A percentile compares a stretch with the other conserved stretches of the same genome.
phyloP scores from a whole-genome alignment of 2,888 invertebrate species.

The Oscheius sp. region DNA sequence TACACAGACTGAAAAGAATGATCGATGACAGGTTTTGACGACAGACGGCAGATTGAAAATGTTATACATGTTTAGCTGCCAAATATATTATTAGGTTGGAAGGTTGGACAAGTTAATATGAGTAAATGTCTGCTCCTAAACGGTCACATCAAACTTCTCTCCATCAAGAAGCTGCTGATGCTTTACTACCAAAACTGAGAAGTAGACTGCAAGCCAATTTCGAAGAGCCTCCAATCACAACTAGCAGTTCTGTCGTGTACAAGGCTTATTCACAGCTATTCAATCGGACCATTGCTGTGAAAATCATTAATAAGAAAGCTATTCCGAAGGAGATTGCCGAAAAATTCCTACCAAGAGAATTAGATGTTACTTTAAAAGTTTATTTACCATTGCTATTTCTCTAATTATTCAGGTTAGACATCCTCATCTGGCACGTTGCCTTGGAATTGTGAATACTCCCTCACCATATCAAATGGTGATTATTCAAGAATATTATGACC shows the following conservation, averaged over 20 bases:
- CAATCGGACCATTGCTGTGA: conserved; percentile 46
- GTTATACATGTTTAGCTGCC: too few species aligned
- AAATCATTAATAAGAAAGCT: conserved; percentile 56
- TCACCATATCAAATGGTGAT: conserved; percentile 50
- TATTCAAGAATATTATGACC: conserved; percentile 54
- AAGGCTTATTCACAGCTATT: conserved; percentile 2
- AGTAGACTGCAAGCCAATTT: conserved; percentile 30
- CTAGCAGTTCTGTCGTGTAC: conserved; percentile 53
- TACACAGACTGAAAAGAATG: too few species aligned
- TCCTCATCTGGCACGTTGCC: conserved; percentile 51
- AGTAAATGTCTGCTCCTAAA: too few species aligned
- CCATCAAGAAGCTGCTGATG: not conserved
- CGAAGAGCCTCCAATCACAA: conserved; percentile 42
- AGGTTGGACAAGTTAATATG: too few species aligned
- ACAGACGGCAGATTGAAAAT: too few species aligned
- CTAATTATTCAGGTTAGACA: conserved; percentile 38
- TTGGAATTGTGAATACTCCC: conserved; percentile 41
- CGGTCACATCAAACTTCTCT: too few species aligned
- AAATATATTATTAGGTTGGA: too few species aligned
- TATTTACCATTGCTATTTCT: not conserved
- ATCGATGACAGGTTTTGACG: too few species aligned
- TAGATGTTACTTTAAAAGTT: conserved; percentile 53
- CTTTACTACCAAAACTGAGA: not conserved
- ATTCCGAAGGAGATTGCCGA: conserved; percentile 50
- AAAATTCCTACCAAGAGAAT: conserved; percentile 59